phyloP scores from a whole-genome alignment of 1,140 invertebrate genomes.

The Monochamus saltuarius region DNA sequence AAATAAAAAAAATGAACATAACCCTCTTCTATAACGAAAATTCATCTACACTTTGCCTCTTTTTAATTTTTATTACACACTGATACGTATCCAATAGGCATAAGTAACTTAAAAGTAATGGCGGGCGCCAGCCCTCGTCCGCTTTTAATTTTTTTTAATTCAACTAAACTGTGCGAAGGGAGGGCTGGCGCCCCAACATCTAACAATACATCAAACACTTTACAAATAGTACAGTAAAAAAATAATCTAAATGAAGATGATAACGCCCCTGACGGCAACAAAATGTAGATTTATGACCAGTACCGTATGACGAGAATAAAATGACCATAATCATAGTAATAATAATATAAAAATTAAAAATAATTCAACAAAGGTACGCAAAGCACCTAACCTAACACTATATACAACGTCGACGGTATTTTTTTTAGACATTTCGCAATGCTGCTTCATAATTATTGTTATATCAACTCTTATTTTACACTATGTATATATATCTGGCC shows the following conservation, averaged over 20 bases:
- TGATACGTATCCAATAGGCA: conserved; percentile 28
- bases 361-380: conserved; percentile 41
- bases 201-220: conserved; percentile 36
- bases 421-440: conserved; percentile 35
- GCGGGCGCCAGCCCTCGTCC: conserved; percentile 3
- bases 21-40: conserved; percentile 3
- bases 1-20: conserved; percentile 5
- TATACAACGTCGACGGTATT: conserved; percentile 33
- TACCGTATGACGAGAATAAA: conserved; percentile 48
- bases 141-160: conserved; percentile 12
- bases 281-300: conserved; percentile 42
- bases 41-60: conserved; percentile 26
- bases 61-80: conserved; percentile 23
- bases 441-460: conserved; percentile 36
- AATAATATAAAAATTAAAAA: conserved; percentile 29
- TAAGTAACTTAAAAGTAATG: conserved; percentile 24
- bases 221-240: conserved; percentile 39
- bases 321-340: conserved; percentile 30
- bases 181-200: neutral
- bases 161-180: conserved; percentile 11
- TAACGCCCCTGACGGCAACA: conserved; percentile 17
- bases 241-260: conserved; percentile 35
- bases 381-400: conserved; percentile 45
- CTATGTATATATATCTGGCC: conserved; percentile 41
- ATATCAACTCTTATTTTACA: conserved; percentile 47